Evolutionary conservation across 2,888 invertebrate species (phyloP).

Genomic region (Drosophila mercatorum): DNA sequence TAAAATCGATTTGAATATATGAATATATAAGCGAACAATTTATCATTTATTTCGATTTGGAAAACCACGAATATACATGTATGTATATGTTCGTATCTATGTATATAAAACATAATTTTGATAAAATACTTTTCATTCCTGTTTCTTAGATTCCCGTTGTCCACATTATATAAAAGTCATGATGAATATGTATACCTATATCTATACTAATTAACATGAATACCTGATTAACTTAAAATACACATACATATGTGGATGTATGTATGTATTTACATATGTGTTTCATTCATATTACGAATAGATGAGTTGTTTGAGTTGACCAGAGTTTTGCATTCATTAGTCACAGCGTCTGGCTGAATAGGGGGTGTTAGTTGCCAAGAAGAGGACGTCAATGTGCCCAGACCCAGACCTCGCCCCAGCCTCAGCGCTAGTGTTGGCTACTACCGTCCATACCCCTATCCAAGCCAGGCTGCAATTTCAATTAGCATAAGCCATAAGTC

Average conservation of each 20-base stretch:
- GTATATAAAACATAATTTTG: not conserved
- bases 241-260: not conserved
- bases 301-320: not conserved
- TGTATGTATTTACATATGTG: not conserved
- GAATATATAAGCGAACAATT: not conserved
- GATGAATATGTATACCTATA: not conserved
- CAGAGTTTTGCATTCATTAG: not conserved
- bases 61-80: too few species aligned
- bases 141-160: not conserved
- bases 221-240: not conserved
- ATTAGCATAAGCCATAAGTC: constrained; percentile 53
- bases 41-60: not conserved
- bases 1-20: not conserved
- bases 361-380: constrained; percentile 6
- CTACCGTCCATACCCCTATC: not conserved
- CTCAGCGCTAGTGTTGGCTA: too few species aligned
- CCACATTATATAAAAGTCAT: not conserved
- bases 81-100: too few species aligned
- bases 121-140: not conserved
- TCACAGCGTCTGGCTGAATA: not conserved
- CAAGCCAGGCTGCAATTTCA: constrained; percentile 47
- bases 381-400: not conserved
- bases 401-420: too few species aligned
- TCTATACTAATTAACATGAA: not conserved
- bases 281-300: not conserved